Evolutionary conservation across 2,888 invertebrate species (phyloP).

Genomic region (Cataglyphis altisquamis): DNA sequence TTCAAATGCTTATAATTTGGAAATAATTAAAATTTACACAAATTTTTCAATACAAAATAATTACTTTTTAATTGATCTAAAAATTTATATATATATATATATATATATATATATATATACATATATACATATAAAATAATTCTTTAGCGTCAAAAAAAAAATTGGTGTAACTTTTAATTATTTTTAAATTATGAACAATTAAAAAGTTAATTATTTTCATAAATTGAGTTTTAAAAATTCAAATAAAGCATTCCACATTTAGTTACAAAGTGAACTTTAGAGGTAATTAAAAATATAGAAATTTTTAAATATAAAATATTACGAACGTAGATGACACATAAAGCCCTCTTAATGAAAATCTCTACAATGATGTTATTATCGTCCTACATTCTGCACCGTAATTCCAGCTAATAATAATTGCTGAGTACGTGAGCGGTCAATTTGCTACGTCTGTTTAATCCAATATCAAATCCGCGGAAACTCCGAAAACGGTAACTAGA

Average conservation of each 20-base stretch:
- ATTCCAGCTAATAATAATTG: conserved; percentile 42
- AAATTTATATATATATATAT: too few species aligned
- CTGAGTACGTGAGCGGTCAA: conserved; percentile 36
- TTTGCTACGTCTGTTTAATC: conserved; percentile 49
- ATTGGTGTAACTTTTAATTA: neutral
- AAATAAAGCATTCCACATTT: conserved; percentile 19
- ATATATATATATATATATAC: too few species aligned
- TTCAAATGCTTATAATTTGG: neutral
- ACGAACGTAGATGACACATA: conserved; percentile 2
- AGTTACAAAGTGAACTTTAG: conserved; percentile 11
- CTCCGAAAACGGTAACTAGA: conserved; percentile 36
- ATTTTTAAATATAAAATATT: conserved; percentile 38
- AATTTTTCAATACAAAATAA: too few species aligned
- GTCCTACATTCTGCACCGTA: conserved; percentile 31
- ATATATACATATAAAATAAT: too few species aligned
- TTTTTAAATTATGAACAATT: neutral
- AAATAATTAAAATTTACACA: neutral
- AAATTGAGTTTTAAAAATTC: conserved; percentile 16
- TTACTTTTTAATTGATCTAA: too few species aligned
- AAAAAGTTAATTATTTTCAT: neutral
- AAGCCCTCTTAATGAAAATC: conserved; percentile 47
- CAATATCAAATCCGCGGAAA: conserved; percentile 45
- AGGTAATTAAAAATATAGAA: conserved; percentile 24
- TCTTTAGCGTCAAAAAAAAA: neutral
- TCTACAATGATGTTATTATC: conserved; percentile 30